Evolutionary conservation across 2,888 invertebrate genomes (phyloP).

Genomic region (Chrysotoxum bicinctum): DNA sequence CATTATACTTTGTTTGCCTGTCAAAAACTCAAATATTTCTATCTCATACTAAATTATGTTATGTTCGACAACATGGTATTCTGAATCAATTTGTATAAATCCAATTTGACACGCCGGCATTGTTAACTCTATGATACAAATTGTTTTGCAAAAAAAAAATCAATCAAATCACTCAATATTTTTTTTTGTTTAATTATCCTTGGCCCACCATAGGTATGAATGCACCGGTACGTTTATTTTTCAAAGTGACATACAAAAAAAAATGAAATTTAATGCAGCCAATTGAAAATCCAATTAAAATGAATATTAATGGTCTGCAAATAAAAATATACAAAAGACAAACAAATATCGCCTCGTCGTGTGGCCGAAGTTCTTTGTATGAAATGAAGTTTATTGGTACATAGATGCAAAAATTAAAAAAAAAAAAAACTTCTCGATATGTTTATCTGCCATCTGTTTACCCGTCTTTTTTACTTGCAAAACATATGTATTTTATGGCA

Average conservation of each 20-base stretch:
- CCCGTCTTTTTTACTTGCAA: too few species aligned
- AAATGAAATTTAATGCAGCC: conserved; percentile 58
- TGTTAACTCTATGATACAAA: neutral
- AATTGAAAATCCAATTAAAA: conserved; percentile 70
- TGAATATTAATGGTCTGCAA: conserved; percentile 21
- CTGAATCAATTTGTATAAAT: neutral
- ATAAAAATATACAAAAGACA: conserved; percentile 5
- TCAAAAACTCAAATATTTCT: neutral
- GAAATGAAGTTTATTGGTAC: conserved; percentile 19
- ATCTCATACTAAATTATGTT: neutral
- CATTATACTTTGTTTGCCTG: neutral
- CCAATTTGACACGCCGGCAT: neutral
- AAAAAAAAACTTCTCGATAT: conserved; percentile 1
- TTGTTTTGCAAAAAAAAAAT: neutral
- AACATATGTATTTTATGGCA: too few species aligned
- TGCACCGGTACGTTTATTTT: neutral
- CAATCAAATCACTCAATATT: conserved; percentile 10
- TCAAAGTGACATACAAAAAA: conserved; percentile 21
- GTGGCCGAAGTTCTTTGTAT: neutral
- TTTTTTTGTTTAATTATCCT: conserved; percentile 21
- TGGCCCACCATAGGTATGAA: neutral
- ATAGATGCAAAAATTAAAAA: neutral
- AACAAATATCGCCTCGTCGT: conserved; percentile 29
- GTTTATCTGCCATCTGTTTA: too few species aligned
- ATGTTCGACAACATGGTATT: neutral